Conservation (phyloP, 2,888 invertebrate genomes). For the Sarcophaga caerulescens region DNA sequence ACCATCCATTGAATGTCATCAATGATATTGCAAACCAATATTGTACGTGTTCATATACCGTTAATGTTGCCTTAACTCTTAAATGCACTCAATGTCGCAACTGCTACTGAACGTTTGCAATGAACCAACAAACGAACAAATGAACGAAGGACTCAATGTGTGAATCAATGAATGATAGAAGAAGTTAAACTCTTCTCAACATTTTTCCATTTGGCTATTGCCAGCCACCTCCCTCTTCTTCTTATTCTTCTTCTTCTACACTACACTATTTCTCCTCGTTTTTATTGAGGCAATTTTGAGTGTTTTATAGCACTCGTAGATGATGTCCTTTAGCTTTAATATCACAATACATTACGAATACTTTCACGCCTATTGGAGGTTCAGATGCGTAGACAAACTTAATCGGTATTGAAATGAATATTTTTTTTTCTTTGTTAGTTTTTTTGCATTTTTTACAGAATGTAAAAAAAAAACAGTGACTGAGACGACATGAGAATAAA, state of each 20-base stretch:
- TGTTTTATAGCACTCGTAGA: too few species aligned
- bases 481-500: too few species aligned
- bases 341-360: too few species aligned
- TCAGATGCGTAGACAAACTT: background rate
- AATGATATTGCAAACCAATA: conserved; percentile 65
- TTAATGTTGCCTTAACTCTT: conserved; percentile 48
- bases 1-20: conserved; percentile 64
- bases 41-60: conserved; percentile 66
- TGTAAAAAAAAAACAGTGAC: too few species aligned
- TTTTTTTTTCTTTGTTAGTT: background rate
- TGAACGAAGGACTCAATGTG: background rate
- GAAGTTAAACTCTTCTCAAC: background rate
- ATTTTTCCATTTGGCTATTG: background rate
- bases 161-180: background rate
- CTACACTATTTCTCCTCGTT: background rate
- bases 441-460: background rate
- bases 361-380: background rate
- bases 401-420: background rate
- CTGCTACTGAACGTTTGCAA: background rate
- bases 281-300: too few species aligned
- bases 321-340: too few species aligned
- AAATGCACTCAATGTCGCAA: background rate
- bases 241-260: too few species aligned
- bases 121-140: background rate
- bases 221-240: too few species aligned